Conservation (phyloP, 2,888 invertebrate genomes). For the Emmelina monodactyla region DNA sequence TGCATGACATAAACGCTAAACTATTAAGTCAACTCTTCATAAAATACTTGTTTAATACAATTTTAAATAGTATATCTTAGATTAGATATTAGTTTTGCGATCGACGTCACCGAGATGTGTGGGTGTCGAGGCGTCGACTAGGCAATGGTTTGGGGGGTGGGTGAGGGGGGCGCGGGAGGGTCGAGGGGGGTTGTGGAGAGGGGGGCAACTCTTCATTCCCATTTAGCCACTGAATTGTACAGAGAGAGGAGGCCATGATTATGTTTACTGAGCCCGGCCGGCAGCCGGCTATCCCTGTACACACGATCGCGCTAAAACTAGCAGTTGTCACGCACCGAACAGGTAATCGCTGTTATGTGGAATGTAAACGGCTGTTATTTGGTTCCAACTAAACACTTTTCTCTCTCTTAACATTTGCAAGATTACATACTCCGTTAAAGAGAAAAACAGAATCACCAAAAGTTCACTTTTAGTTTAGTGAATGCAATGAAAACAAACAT, state of each 20-base stretch:
- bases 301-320: conserved; percentile 25
- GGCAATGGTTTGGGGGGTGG: conserved; percentile 34
- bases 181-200: conserved; percentile 21
- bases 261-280: conserved; percentile 57
- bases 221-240: conserved; percentile 61
- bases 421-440: too few species aligned
- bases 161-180: conserved; percentile 31
- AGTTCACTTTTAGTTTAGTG: too few species aligned
- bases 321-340: not conserved
- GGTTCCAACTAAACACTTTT: too few species aligned
- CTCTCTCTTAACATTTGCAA: too few species aligned
- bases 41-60: conserved; percentile 2
- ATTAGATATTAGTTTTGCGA: too few species aligned
- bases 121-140: conserved; percentile 32
- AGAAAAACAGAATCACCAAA: too few species aligned
- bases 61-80: conserved; percentile 20
- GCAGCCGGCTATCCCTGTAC: conserved; percentile 48
- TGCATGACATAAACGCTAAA: too few species aligned
- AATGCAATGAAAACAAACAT: too few species aligned
- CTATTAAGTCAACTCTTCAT: too few species aligned
- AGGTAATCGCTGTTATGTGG: too few species aligned
- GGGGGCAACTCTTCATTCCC: conserved; percentile 54
- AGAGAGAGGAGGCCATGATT: conserved; percentile 56
- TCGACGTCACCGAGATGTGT: conserved; percentile 41
- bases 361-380: too few species aligned